phyloP scores from a whole-genome alignment of 1,140 invertebrate genomes.

The Anadara kagoshimensis region DNA sequence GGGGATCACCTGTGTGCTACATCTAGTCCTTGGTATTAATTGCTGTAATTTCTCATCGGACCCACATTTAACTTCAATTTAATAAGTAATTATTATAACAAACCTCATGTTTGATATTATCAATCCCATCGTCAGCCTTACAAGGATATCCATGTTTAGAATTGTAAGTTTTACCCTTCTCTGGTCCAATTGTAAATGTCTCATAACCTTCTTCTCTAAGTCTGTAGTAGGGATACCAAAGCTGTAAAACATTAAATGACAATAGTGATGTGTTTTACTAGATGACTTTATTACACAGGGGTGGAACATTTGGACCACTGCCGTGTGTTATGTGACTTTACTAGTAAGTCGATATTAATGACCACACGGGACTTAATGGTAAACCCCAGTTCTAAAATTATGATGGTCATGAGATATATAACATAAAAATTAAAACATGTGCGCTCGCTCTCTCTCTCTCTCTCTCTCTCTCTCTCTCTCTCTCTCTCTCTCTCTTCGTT shows the following conservation, averaged over 20 bases:
- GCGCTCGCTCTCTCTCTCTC: background rate
- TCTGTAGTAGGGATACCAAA: slow-evolving; percentile 64
- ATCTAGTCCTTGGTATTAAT: no score
- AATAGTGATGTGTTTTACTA: background rate
- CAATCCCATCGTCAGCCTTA: slow-evolving; percentile 58
- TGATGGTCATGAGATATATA: background rate
- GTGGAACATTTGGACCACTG: background rate
- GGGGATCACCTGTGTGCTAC: no score
- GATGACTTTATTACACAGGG: background rate
- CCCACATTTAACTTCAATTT: no score
- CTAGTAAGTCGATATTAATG: background rate
- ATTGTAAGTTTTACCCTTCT: slow-evolving; percentile 60
- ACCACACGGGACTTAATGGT: background rate
- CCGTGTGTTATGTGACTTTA: background rate
- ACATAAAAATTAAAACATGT: no score
- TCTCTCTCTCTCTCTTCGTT: no score
- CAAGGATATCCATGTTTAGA: slow-evolving; percentile 65
- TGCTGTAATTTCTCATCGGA: no score
- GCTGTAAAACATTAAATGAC: slow-evolving; percentile 29
- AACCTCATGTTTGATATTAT: slow-evolving; percentile 55
- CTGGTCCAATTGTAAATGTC: slow-evolving; percentile 62
- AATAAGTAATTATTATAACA: no score
- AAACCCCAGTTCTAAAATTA: background rate
- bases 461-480: no score
- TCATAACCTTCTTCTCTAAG: slow-evolving; percentile 61